These are phyloP conservation scores for Nesogale talazaci DNA, from an alignment of 2,113 vertebrate species.

Conservation along the genomic window DNA sequence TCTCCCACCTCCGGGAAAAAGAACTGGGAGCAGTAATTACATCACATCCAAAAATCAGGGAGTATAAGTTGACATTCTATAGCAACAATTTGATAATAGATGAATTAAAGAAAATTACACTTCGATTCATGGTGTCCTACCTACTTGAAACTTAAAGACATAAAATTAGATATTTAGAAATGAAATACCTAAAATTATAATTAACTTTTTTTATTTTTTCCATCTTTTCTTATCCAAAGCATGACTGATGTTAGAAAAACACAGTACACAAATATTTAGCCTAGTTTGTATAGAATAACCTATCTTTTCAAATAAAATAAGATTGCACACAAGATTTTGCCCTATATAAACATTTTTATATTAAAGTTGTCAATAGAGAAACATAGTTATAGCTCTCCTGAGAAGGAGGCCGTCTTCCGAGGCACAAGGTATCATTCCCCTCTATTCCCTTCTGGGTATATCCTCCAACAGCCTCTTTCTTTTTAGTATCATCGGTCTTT, in stretches of 20 bases:
- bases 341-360: background rate
- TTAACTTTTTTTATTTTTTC: background rate
- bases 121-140: background rate
- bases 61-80: background rate
- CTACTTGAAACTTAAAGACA: constrained; percentile 24
- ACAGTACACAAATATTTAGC: too few relatives aligned
- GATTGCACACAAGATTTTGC: background rate
- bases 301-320: background rate
- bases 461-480: too few relatives aligned
- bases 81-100: background rate
- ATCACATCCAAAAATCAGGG: background rate
- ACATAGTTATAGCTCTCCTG: too few relatives aligned
- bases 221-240: background rate
- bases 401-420: background rate
- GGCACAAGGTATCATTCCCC: background rate
- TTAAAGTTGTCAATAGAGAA: background rate
- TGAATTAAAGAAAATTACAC: constrained; percentile 30
- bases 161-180: background rate
- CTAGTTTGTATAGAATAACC: background rate
- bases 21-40: background rate
- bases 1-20: background rate
- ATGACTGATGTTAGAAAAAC: background rate
- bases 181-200: background rate
- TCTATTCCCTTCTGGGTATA: background rate
- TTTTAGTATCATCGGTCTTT: background rate